Evolutionary conservation across 2,888 invertebrate species (phyloP), one percentile per base, ranked within the genome.

Genomic region (Thumatha senex): DNA sequence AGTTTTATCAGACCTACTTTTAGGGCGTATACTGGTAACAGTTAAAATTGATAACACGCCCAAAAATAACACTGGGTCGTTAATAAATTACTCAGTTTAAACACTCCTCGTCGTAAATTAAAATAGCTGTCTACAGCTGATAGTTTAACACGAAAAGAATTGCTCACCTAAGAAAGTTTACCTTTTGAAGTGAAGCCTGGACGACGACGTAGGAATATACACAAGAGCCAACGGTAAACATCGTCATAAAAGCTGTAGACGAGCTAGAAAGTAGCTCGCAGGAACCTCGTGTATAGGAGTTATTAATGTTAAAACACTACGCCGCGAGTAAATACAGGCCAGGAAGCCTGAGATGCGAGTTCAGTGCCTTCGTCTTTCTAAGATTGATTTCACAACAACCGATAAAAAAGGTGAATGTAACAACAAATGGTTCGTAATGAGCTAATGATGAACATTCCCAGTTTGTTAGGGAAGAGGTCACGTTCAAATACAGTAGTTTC

Each of bases 281-380:
- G 77, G 79, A 82, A 75, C 75, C 75, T 78, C 76, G 70, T 83
- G 81, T 84, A 82, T 80, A 74, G 77, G 77, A 72, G 87, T 84
- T 87, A 88, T 89, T 83, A 89, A 89, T 89, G 85, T 84, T 89
- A 82, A 86, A 88, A 77, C 82, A 78, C 71, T 67, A 75, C 74
- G 74, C 72, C 70, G 67, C 74, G 74, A 64, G 80, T 80, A 83
- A 83, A 85, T 84, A 82, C 80, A 64, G 70, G 64, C 81, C 72
- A 77, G 76, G 72, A 73, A 72, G 70, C 65, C 70, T 63, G 64
- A 60, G 65, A 63, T 57, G 63, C 65, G 68, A 70, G 76, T 77
- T 75, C 74, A 78, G 70, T 76, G 72, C 63, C 71, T 78, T 68
- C 58, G 66, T 60, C 69, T 61, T 59, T 58, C 59, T 55, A 53